Base-by-base conservation (phyloP, 2,888 invertebrate genomes). In the Macrophya annulata region DNA sequence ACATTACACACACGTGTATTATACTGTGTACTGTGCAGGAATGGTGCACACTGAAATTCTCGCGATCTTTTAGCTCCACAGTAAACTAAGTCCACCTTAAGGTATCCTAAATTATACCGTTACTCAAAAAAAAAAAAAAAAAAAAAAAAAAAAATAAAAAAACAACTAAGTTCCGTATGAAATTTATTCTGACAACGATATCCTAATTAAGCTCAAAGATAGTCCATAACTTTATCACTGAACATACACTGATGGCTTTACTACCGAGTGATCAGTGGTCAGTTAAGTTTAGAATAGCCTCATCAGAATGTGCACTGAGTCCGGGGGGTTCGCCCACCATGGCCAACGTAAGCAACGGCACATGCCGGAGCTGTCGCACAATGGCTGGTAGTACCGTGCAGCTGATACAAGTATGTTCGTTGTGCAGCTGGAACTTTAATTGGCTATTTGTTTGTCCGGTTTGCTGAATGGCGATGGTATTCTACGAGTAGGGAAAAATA, bases 381-480 rank as follows among this genome's bases (percentile, higher is more conserved):
- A 87, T 85, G 85, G 85, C 76, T 51, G 82, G 77, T 25, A 55
- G 77, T 85, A 84, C 68, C 6, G 37, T 68, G 91, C 91, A 89
- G 90, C 90, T 89, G 91, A 90, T 90, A 90, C 91, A 91, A 91
- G 91, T 90, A 91, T 90, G 90, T 91, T 91, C 90, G 90, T 90
- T 89, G 89, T 90, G 90, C 91, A 91, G 91, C 90, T 90, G 91
- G 91, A 91, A 91, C 91, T 91, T 91, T 91, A 91, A 91, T 91
- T 91, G 91, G 91, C 91, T 91, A 91, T 91, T 91, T 91, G 91
- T 91, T 91, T 82, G 85, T 82, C 79, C 51, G 85, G 62, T 85
- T 43, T 55, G 25, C 55, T 90, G 90, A 87, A 90, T 89, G 90
- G 90, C 87, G 88, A 12, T 37, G 48, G 90, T 89, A 91, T 90